Evolutionary conservation across 2,888 invertebrate species (phyloP).

Genomic region (Plebejus argus): DNA sequence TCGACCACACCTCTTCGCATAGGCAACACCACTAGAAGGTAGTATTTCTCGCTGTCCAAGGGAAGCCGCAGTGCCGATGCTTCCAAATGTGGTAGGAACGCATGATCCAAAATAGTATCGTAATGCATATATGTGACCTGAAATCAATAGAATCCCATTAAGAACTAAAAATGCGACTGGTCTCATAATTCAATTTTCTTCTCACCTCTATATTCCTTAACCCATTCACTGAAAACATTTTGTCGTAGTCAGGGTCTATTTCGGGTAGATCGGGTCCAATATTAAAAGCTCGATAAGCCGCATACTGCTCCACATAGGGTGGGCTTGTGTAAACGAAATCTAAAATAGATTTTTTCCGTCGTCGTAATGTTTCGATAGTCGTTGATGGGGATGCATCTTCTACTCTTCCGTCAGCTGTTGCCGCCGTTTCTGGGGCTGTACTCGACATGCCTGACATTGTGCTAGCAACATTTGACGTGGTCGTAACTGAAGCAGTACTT

Average conservation of each 20-base stretch:
- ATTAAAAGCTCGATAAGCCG: slow-evolving; percentile 65
- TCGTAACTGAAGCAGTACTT: slow-evolving; percentile 36
- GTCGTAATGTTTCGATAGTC: slow-evolving; percentile 56
- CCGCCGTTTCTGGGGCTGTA: slow-evolving; percentile 28
- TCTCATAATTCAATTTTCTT: not conserved
- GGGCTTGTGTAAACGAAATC: slow-evolving; percentile 70
- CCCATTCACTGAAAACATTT: slow-evolving; percentile 71
- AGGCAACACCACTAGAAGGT: slow-evolving; percentile 87
- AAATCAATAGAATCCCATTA: slow-evolving; percentile 26
- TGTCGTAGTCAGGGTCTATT: slow-evolving; percentile 51
- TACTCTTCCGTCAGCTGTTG: slow-evolving; percentile 40
- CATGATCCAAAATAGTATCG: slow-evolving; percentile 88
- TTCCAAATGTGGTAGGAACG: slow-evolving; percentile 86
- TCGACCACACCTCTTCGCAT: slow-evolving; percentile 81
- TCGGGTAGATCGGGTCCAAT: slow-evolving; percentile 55
- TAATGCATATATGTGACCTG: slow-evolving; percentile 87
- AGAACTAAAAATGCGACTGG: slow-evolving; percentile 7
- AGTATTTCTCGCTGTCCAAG: slow-evolving; percentile 89
- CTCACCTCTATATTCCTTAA: slow-evolving; percentile 67
- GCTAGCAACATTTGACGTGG: slow-evolving; percentile 22
- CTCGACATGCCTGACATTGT: slow-evolving; percentile 3
- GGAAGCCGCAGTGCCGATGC: slow-evolving; percentile 88
- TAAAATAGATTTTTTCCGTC: slow-evolving; percentile 68
- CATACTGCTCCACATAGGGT: slow-evolving; percentile 64
- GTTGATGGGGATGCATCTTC: slow-evolving; percentile 41